Evolutionary conservation across 92 coral and sea anemone genomes (phyloP).

Genomic region (Bergia sp.): DNA sequence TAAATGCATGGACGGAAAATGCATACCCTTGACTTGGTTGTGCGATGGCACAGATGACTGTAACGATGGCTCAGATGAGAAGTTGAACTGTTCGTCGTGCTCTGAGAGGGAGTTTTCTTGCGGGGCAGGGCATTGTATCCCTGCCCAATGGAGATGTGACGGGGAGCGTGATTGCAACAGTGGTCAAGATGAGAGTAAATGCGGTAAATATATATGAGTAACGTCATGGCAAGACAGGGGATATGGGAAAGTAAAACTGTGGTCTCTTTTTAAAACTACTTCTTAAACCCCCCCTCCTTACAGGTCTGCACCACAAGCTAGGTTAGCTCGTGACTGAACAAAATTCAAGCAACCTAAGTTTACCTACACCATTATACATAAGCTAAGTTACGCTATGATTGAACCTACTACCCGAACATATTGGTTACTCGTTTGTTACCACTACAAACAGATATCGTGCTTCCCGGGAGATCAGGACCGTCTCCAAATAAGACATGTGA

Average conservation of each 20-base stretch:
- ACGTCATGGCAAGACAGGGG: background rate
- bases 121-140: constrained; percentile 3
- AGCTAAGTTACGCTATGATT: no score
- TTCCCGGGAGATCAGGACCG: background rate
- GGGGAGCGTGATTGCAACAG: constrained; percentile 24
- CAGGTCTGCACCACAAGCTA: no score
- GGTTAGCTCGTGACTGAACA: no score
- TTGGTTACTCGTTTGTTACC: background rate
- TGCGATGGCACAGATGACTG: constrained; percentile 39
- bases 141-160: constrained; percentile 32
- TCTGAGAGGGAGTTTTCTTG: constrained; percentile 17
- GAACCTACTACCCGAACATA: no score
- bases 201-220: constrained; percentile 1
- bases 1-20: constrained; percentile 2
- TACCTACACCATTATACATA: no score
- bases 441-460: background rate
- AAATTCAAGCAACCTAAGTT: no score
- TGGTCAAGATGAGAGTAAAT: constrained; percentile 18
- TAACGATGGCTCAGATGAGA: constrained; percentile 15
- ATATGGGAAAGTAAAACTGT: no score
- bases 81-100: constrained; percentile 9
- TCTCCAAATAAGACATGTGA: constrained; percentile 11
- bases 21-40: constrained; percentile 30
- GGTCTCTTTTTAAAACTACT: no score
- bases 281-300: no score